A percentile compares a stretch with the other conserved stretches of the same genome.
These are phyloP conservation scores for Pyrrhosoma nymphula DNA, from an alignment of 2,888 invertebrate genomes.

Conservation along the genomic window DNA sequence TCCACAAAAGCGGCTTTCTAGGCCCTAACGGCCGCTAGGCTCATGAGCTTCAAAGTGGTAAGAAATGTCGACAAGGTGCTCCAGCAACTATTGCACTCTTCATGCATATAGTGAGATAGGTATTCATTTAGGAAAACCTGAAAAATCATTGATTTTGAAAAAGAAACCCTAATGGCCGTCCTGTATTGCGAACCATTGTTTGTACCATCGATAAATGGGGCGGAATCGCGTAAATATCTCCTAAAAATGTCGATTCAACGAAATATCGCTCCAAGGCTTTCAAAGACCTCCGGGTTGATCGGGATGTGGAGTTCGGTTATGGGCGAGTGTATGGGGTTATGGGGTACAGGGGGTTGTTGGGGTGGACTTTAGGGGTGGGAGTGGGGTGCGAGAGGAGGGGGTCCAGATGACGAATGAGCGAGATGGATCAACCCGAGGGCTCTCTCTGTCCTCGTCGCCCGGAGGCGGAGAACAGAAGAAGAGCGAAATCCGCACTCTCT, in stretches of 20 bases:
- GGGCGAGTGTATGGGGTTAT: background rate
- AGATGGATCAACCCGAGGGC: background rate
- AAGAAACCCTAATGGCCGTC: too few species aligned
- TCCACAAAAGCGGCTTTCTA: too few species aligned
- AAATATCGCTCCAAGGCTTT: background rate
- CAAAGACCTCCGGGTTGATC: background rate
- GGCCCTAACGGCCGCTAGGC: too few species aligned
- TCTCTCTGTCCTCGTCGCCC: background rate
- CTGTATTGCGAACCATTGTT: background rate
- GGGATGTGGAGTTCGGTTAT: background rate
- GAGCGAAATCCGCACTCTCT: background rate
- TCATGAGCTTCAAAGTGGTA: too few species aligned
- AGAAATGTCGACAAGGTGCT: too few species aligned
- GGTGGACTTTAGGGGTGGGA: too few species aligned
- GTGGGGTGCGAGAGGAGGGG: background rate
- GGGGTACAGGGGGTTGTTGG: too few species aligned
- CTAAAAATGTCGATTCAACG: background rate
- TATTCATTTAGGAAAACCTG: too few species aligned
- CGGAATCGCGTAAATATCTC: background rate
- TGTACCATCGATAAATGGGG: background rate
- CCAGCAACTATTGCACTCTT: too few species aligned
- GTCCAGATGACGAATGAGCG: background rate
- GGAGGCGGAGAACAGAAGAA: background rate
- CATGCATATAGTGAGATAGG: too few species aligned
- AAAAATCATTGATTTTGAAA: too few species aligned